These are phyloP conservation scores for Micromussa lordhowensis DNA, from an alignment of 92 coral and sea anemone species.

Conservation along the genomic window DNA sequence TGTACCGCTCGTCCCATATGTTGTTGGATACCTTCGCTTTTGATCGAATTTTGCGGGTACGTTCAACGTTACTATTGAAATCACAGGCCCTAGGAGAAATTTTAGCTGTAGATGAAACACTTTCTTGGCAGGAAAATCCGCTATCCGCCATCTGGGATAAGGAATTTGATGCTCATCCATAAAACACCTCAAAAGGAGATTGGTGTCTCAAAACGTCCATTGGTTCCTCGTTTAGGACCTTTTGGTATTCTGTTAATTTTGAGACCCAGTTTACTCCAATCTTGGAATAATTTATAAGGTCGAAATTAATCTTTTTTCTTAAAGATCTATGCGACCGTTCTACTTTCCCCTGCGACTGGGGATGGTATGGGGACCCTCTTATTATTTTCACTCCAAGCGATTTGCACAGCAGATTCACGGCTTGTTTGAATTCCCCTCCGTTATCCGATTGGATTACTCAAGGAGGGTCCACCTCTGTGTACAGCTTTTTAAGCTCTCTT, in stretches of 20 bases:
- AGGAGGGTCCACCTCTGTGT: too few relatives aligned
- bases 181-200: slow-evolving; percentile 58
- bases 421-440: slow-evolving; percentile 60
- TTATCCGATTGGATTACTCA: slow-evolving; percentile 60
- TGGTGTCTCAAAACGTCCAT: slow-evolving; percentile 53
- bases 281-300: slow-evolving; percentile 18
- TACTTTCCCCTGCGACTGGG: slow-evolving; percentile 67
- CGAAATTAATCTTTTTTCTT: slow-evolving; percentile 42
- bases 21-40: slow-evolving; percentile 41
- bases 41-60: slow-evolving; percentile 9
- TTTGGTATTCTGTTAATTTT: slow-evolving; percentile 39
- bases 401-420: slow-evolving; percentile 44
- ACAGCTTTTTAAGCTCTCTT: too few relatives aligned
- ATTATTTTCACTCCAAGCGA: slow-evolving; percentile 40
- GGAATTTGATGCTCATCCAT: slow-evolving; percentile 43
- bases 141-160: slow-evolving; percentile 18
- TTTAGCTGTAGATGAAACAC: not conserved
- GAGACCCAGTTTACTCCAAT: slow-evolving; percentile 57
- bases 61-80: slow-evolving; percentile 21
- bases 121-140: slow-evolving; percentile 25
- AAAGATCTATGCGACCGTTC: slow-evolving; percentile 55
- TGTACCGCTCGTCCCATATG: slow-evolving; percentile 57
- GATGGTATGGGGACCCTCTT: too few relatives aligned
- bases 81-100: slow-evolving; percentile 19
- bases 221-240: slow-evolving; percentile 53